These are phyloP conservation scores for Hylaea fasciaria DNA, from an alignment of 2,888 invertebrate species.

Conservation along the genomic window DNA sequence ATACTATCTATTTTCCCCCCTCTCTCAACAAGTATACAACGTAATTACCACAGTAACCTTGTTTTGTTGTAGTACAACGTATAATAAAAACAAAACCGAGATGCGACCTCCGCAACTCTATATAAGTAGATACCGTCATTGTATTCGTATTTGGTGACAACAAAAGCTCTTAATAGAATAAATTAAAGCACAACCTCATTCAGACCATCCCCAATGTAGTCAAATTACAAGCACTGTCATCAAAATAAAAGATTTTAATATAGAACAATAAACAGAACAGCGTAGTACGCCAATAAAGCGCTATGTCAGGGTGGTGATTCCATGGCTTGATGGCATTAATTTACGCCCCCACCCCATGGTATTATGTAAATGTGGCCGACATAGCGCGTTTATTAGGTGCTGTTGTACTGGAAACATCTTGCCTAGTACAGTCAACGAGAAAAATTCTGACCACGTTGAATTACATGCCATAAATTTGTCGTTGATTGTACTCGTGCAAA, in stretches of 20 bases:
- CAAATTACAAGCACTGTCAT: conserved; percentile 29
- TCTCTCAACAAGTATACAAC: no score
- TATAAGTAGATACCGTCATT: no score
- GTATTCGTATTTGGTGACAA: no score
- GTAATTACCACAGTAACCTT: no score
- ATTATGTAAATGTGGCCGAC: conserved; percentile 49
- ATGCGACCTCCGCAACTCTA: no score
- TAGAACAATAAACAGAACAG: conserved; percentile 42
- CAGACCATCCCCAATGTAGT: conserved; percentile 10
- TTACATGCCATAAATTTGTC: no score
- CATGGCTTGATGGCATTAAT: conserved; percentile 56
- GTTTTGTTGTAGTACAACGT: no score
- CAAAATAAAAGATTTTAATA: conserved; percentile 49
- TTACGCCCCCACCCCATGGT: conserved; percentile 44
- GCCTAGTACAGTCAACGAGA: background rate
- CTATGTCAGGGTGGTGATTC: conserved; percentile 47
- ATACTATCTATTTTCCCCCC: no score
- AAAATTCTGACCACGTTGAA: no score
- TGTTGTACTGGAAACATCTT: conserved; percentile 14
- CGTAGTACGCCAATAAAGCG: conserved; percentile 46
- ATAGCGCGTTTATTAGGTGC: conserved; percentile 35
- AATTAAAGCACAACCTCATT: background rate
- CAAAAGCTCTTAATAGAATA: no score
- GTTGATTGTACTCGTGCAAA: no score
- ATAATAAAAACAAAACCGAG: no score